Percentiles rank a stretch among this genome's conserved stretches.
These are phyloP conservation scores for Eristalis tenax DNA, from an alignment of 2,888 invertebrate genomes.

Conservation along the genomic window DNA sequence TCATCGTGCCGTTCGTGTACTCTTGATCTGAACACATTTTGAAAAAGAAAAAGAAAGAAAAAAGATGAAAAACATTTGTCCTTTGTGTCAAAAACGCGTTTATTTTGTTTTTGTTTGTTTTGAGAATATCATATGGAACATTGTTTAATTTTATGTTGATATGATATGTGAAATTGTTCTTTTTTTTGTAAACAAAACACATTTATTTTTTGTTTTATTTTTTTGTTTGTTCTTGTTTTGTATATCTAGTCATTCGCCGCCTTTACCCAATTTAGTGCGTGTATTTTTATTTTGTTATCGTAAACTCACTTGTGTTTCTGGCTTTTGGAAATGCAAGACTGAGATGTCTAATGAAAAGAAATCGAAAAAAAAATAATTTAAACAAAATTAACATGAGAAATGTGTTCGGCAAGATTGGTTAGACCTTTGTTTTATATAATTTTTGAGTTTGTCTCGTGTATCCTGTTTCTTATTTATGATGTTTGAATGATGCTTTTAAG, in stretches of 20 bases:
- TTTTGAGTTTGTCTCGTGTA: slow-evolving; percentile 8
- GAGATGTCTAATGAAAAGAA: slow-evolving; percentile 63
- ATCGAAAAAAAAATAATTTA: slow-evolving; percentile 55
- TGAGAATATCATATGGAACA: slow-evolving; percentile 58
- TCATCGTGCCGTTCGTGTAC: background rate
- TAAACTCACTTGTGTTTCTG: slow-evolving; percentile 70
- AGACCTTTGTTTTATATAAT: background rate
- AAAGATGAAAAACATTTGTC: slow-evolving; percentile 1
- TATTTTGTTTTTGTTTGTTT: slow-evolving; percentile 54
- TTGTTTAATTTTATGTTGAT: slow-evolving; percentile 67
- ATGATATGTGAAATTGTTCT: slow-evolving; percentile 60
- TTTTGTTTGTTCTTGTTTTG: slow-evolving; percentile 37
- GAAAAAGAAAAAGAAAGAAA: background rate
- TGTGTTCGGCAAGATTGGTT: slow-evolving; percentile 31
- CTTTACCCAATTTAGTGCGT: slow-evolving; percentile 48
- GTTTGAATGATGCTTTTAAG: background rate
- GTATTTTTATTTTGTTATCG: slow-evolving; percentile 42
- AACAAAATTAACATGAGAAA: slow-evolving; percentile 49
- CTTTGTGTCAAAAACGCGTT: slow-evolving; percentile 27
- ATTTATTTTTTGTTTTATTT: slow-evolving; percentile 13
- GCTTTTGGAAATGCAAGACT: slow-evolving; percentile 59
- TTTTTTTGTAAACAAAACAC: slow-evolving; percentile 22
- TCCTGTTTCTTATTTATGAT: background rate
- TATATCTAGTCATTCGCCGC: slow-evolving; percentile 67
- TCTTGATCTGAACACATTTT: slow-evolving; percentile 30